phyloP scores from a whole-genome alignment of 2,888 invertebrate genomes.

The Philereme vetulata region DNA sequence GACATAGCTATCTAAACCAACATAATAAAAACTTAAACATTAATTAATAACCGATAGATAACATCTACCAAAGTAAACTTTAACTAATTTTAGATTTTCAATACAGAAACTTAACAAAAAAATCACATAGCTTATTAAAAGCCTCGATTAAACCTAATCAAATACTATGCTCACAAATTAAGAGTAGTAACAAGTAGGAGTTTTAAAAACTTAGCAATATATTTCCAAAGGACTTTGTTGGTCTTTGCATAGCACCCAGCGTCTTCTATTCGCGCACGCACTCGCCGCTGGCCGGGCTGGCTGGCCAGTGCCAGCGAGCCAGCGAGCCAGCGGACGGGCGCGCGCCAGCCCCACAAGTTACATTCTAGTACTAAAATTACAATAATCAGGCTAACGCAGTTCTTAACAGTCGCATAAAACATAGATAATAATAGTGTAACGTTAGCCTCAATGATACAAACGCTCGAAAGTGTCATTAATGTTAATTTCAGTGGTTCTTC shows the following conservation, averaged over 20 bases:
- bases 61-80: background rate
- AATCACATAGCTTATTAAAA: conserved; percentile 19
- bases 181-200: conserved; percentile 15
- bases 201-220: conserved; percentile 39
- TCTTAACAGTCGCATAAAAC: conserved; percentile 45
- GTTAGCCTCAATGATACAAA: conserved; percentile 51
- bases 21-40: conserved; percentile 2
- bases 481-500: conserved; percentile 47
- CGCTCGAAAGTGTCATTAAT: conserved; percentile 45
- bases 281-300: conserved; percentile 10
- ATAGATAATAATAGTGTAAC: conserved; percentile 42
- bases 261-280: conserved; percentile 19
- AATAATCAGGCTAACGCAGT: conserved; percentile 46
- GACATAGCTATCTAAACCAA: conserved; percentile 21
- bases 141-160: background rate
- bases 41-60: background rate
- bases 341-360: conserved; percentile 42
- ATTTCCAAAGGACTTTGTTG: conserved; percentile 59
- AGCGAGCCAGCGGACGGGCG: conserved; percentile 1
- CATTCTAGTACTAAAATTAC: conserved; percentile 49
- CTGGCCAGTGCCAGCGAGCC: conserved; percentile 6
- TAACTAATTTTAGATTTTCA: conserved; percentile 9
- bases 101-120: conserved; percentile 17
- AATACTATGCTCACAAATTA: conserved; percentile 26
- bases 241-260: conserved; percentile 75